Evolutionary conservation across 2,113 vertebrate species (phyloP).

Genomic region (Eolophus roseicapilla): DNA sequence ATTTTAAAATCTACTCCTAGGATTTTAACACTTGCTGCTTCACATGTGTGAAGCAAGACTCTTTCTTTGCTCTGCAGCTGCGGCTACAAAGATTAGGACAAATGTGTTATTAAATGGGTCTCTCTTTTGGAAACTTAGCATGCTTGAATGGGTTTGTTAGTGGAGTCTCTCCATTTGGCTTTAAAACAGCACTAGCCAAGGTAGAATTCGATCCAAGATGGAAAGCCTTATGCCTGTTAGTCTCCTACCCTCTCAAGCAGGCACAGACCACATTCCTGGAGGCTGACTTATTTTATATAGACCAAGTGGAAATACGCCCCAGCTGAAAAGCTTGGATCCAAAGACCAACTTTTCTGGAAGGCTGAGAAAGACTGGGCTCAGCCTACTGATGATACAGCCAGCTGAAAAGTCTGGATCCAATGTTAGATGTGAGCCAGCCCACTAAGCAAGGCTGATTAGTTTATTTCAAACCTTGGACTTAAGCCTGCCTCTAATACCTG

Average conservation of each 20-base stretch:
- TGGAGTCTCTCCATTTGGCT: not conserved
- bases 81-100: not conserved
- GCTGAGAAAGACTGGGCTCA: not conserved
- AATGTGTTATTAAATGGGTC: not conserved
- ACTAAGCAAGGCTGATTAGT: not conserved
- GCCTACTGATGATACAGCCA: not conserved
- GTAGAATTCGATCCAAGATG: not conserved
- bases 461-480: conserved; percentile 1
- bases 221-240: not conserved
- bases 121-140: not conserved
- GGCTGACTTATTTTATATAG: not conserved
- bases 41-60: not conserved
- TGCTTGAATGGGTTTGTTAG: not conserved
- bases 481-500: not conserved
- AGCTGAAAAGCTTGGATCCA: conserved; percentile 4
- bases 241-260: not conserved
- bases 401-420: not conserved
- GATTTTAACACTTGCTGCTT: not conserved
- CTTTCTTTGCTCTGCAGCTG: not conserved
- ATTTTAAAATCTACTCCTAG: not conserved
- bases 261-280: not conserved
- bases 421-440: not conserved
- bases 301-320: conserved; percentile 3
- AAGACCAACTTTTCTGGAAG: not conserved
- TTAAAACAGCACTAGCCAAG: not conserved